These are phyloP conservation scores for Lanius ludovicianus DNA, from an alignment of 2,113 vertebrate species.

Conservation along the genomic window DNA sequence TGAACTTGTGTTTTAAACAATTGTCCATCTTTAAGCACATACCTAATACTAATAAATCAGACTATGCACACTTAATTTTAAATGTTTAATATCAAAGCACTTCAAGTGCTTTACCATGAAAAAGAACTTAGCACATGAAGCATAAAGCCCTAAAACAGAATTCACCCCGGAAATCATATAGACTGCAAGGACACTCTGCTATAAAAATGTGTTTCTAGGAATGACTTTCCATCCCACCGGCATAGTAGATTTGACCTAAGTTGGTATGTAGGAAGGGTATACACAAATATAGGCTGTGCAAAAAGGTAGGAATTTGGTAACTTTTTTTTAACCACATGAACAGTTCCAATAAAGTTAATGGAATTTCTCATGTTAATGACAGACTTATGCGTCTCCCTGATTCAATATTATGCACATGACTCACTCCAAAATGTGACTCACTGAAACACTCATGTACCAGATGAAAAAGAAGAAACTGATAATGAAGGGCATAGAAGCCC, in stretches of 20 bases:
- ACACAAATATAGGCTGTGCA: neutral
- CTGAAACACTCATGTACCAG: neutral
- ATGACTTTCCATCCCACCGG: neutral
- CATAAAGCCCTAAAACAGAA: neutral
- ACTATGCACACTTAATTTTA: neutral
- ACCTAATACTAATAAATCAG: neutral
- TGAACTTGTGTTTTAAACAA: neutral
- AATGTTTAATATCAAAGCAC: neutral
- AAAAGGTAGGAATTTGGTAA: neutral
- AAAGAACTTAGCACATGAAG: neutral
- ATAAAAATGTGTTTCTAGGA: neutral
- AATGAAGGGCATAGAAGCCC: neutral
- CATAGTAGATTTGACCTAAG: neutral
- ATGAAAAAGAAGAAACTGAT: neutral
- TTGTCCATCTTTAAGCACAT: neutral
- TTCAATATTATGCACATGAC: conserved; percentile 35
- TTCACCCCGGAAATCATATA: neutral
- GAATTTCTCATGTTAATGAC: conserved; percentile 31
- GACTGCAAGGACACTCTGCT: neutral
- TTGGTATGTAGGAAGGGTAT: neutral
- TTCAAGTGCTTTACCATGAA: neutral
- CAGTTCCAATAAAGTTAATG: conserved; percentile 16
- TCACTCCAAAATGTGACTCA: conserved; percentile 54
- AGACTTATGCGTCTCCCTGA: neutral
- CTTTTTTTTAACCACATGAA: neutral